These are phyloP conservation scores for Tachina lurida DNA, from an alignment of 2,888 invertebrate genomes.

Conservation along the genomic window DNA sequence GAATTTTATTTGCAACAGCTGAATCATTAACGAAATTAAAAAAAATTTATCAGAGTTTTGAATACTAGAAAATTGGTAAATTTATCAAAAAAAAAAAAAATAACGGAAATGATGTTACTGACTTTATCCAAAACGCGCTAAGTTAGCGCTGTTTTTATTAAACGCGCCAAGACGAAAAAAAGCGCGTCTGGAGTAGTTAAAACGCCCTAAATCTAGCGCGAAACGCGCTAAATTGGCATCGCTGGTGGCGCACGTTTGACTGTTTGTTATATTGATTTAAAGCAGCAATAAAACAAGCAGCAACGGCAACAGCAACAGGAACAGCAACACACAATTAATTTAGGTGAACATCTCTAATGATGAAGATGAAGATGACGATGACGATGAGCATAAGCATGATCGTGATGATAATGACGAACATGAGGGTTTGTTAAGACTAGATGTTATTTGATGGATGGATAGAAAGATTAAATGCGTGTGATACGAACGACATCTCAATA, in stretches of 20 bases:
- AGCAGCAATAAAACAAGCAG: constrained; percentile 44
- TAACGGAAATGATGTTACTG: no score
- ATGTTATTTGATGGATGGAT: constrained; percentile 21
- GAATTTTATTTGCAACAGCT: no score
- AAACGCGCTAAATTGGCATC: no score
- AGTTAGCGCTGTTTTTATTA: no score
- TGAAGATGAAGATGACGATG: constrained; percentile 6
- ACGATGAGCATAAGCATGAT: background rate
- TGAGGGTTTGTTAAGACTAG: constrained; percentile 25
- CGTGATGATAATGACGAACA: background rate
- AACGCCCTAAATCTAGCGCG: no score
- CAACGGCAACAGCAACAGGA: constrained; percentile 17
- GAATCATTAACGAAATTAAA: no score
- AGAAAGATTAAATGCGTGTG: constrained; percentile 17
- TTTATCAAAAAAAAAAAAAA: no score
- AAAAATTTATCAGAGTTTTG: no score
- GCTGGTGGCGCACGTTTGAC: constrained; percentile 34
- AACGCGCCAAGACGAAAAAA: no score
- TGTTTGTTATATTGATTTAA: constrained; percentile 61
- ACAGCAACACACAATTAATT: constrained; percentile 29
- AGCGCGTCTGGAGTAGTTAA: no score
- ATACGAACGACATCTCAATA: constrained; percentile 14
- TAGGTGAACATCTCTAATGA: constrained; percentile 35
- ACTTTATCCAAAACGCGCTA: no score
- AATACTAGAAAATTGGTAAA: no score